Evolutionary conservation across 2,797 vertebrate species (phyloP).

Genomic region (Hozukius guyotensis): DNA sequence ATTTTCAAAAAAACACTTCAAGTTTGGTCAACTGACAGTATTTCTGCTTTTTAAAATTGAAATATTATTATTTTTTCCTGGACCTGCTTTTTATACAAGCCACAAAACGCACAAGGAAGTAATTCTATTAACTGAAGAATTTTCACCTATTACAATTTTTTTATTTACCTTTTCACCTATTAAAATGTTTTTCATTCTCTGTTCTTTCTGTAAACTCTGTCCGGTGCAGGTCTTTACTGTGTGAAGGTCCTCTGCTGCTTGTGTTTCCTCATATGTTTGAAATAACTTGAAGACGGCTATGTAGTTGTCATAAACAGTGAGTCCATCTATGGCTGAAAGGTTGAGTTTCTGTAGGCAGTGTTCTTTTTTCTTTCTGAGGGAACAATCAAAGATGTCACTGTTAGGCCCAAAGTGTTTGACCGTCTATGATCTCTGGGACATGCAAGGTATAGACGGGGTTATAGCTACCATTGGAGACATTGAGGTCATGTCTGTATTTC

Average conservation of each 20-base stretch:
- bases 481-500: neutral
- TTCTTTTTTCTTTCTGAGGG: no score
- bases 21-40: no score
- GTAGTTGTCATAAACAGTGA: neutral
- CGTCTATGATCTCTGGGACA: neutral
- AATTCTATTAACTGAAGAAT: neutral
- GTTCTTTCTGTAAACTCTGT: neutral
- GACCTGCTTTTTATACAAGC: neutral
- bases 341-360: no score
- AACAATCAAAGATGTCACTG: neutral
- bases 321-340: neutral
- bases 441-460: fast-evolving
- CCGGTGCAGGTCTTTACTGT: neutral
- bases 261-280: neutral
- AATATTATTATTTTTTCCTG: neutral
- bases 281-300: neutral
- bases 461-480: neutral
- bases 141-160: no score
- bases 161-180: no score
- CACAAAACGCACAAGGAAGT: neutral
- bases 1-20: no score
- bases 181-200: no score
- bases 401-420: neutral
- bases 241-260: neutral
- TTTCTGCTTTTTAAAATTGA: no score